phyloP scores from a whole-genome alignment of 2,113 vertebrate species.

The Grammomys dolichurus region DNA sequence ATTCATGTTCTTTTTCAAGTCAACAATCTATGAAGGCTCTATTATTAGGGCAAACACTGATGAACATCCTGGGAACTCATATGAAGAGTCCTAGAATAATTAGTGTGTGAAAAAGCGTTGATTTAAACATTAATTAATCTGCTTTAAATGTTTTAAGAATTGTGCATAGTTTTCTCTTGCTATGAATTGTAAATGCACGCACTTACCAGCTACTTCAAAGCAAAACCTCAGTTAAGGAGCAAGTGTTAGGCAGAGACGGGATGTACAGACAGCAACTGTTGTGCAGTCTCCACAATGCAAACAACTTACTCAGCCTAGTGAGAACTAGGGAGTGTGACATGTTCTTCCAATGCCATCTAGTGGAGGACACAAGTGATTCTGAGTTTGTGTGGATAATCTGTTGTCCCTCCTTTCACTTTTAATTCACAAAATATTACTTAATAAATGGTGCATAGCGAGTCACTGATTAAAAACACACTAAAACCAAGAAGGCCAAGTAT shows the following conservation, averaged over 20 bases:
- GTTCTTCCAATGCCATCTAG: conserved; percentile 65
- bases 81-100: conserved; percentile 5
- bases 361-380: conserved; percentile 49
- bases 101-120: neutral
- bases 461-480: neutral
- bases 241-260: neutral
- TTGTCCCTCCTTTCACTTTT: conserved; percentile 18
- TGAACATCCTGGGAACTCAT: neutral
- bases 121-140: neutral
- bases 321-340: neutral
- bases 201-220: conserved; percentile 21
- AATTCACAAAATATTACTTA: conserved; percentile 7
- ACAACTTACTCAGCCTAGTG: neutral
- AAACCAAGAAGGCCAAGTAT: conserved; percentile 24
- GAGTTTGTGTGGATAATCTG: neutral
- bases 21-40: neutral
- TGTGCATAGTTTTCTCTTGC: neutral
- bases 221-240: neutral
- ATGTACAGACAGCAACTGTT: neutral
- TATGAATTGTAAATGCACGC: neutral
- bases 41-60: neutral
- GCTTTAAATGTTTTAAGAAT: conserved; percentile 24
- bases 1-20: conserved; percentile 33
- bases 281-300: neutral
- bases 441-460: conserved; percentile 14